A percentile compares a stretch with the other conserved stretches of the same genome.
Conservation (phyloP, 1,140 invertebrate species). For the Leguminivora glycinivorella region DNA sequence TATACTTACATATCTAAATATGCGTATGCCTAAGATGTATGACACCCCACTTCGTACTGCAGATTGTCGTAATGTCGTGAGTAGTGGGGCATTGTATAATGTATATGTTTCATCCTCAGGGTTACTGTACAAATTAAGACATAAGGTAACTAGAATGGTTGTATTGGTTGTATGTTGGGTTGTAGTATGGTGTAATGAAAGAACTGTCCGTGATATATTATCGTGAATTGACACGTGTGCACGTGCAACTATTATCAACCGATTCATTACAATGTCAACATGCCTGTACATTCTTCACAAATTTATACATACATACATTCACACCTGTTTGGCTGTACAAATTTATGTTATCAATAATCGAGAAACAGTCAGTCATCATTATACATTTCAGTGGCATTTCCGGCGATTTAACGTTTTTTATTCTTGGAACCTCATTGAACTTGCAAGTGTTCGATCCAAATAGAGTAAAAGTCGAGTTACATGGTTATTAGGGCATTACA, state of each 20-base stretch:
- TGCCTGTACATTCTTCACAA: no score
- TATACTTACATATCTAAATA: no score
- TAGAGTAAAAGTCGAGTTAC: constrained; percentile 26
- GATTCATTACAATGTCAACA: no score
- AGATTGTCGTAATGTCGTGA: background rate
- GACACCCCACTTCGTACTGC: background rate
- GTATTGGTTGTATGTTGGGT: background rate
- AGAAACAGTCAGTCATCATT: background rate
- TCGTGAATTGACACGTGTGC: background rate
- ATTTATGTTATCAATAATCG: background rate
- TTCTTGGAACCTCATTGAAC: background rate
- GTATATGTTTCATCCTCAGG: constrained; percentile 1
- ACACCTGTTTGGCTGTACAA: no score
- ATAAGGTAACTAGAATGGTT: constrained; percentile 2
- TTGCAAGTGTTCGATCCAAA: background rate
- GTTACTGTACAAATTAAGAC: constrained; percentile 9
- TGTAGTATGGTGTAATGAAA: background rate
- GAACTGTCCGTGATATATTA: constrained; percentile 5
- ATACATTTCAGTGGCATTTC: background rate
- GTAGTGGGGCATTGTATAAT: background rate
- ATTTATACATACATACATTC: no score
- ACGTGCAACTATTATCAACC: background rate
- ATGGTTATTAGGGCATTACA: constrained; percentile 31
- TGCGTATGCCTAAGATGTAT: no score
- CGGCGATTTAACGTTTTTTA: background rate